Percentiles rank a stretch among this genome's conserved stretches.
Evolutionary conservation across 2,888 invertebrate species (phyloP).

Genomic region (Diadromus collaris): DNA sequence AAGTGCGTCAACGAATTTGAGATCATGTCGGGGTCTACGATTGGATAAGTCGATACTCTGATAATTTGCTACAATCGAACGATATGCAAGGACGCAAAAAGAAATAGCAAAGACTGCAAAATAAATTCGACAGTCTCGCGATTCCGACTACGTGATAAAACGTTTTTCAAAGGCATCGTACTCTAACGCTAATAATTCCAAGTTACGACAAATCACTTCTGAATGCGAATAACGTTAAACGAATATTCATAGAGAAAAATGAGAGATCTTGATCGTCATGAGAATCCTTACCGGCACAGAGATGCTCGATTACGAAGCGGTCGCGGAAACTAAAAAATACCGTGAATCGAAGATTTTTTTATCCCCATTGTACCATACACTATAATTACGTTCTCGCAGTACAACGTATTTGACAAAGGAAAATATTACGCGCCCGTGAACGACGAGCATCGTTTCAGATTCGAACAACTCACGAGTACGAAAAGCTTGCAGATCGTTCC

Average conservation of each 20-base stretch:
- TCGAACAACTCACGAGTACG: neutral
- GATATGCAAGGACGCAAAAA: neutral
- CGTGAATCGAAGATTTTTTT: conserved; percentile 2
- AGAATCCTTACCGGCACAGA: conserved; percentile 19
- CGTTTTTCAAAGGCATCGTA: neutral
- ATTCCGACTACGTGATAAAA: neutral
- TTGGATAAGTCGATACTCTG: conserved; percentile 8
- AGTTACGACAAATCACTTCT: conserved; percentile 30
- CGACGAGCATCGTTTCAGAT: neutral
- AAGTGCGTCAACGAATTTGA: neutral
- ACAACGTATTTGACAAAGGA: conserved; percentile 4
- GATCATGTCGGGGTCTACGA: neutral
- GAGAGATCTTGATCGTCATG: neutral
- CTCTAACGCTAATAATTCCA: conserved; percentile 11
- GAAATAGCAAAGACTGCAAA: neutral
- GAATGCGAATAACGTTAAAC: conserved; percentile 28
- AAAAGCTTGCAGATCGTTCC: conserved; percentile 2
- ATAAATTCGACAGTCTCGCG: neutral
- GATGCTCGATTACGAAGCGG: neutral
- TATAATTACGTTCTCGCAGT: neutral
- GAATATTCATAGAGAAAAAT: conserved; percentile 36
- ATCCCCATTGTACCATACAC: neutral
- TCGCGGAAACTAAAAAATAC: neutral
- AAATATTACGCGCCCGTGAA: conserved; percentile 5
- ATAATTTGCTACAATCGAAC: neutral